phyloP scores from a whole-genome alignment of 1,140 invertebrate species.

The Pseudobourletiella spinata region DNA sequence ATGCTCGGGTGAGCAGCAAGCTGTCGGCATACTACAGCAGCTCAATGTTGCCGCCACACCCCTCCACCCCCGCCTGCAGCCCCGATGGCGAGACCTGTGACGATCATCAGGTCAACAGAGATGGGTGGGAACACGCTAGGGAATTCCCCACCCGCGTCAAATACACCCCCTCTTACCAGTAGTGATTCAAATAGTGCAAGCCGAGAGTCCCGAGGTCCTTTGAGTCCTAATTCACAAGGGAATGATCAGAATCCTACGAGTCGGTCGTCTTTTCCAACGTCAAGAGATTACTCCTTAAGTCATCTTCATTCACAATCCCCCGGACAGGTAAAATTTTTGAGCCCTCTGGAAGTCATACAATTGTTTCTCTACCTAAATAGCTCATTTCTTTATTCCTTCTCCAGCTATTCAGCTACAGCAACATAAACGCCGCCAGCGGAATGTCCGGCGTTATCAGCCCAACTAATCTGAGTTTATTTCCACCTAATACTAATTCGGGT shows the following conservation, averaged over 20 bases:
- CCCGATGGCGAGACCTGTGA: slow-evolving; percentile 89
- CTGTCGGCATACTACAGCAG: slow-evolving; percentile 78
- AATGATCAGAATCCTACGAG: slow-evolving; percentile 27
- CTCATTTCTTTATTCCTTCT: slow-evolving; percentile 10
- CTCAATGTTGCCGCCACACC: slow-evolving; percentile 82
- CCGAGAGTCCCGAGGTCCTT: slow-evolving; percentile 32
- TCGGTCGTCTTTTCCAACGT: slow-evolving; percentile 29
- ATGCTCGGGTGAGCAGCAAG: slow-evolving; percentile 41
- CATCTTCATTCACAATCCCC: slow-evolving; percentile 36
- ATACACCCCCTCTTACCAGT: slow-evolving; percentile 46
- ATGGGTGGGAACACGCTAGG: slow-evolving; percentile 37
- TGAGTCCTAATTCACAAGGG: slow-evolving; percentile 36
- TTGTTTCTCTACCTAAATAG: neutral
- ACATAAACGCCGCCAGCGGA: slow-evolving; percentile 60
- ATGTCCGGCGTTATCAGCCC: slow-evolving; percentile 77
- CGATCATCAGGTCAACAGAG: slow-evolving; percentile 83
- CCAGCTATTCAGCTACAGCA: slow-evolving; percentile 83
- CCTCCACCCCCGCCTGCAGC: slow-evolving; percentile 66
- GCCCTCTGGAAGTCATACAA: neutral
- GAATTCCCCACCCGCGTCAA: slow-evolving; percentile 53
- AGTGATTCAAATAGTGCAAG: slow-evolving; percentile 19
- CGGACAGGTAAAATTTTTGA: slow-evolving; percentile 25
- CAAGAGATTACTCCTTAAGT: slow-evolving; percentile 36
- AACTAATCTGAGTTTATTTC: slow-evolving; percentile 77
- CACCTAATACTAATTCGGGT: slow-evolving; percentile 64